phyloP scores from a whole-genome alignment of 1,140 invertebrate genomes.

The Pseudomyrmex concolor region DNA sequence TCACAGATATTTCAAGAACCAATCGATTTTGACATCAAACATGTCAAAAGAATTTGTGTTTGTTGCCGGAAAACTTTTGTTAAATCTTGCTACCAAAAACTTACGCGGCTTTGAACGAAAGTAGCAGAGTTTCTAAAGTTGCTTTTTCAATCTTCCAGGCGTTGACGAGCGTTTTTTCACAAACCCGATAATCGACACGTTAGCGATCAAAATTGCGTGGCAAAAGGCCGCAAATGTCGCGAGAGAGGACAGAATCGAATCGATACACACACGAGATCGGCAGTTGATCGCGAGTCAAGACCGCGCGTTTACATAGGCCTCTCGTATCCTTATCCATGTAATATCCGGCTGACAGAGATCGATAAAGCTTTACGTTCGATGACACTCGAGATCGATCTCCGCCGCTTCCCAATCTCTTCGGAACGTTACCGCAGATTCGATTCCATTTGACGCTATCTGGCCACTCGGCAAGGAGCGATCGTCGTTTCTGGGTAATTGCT shows the following conservation, averaged over 20 bases:
- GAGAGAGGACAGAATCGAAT: conserved; percentile 8
- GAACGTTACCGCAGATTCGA: conserved; percentile 57
- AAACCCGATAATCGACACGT: conserved; percentile 21
- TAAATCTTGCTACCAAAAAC: no score
- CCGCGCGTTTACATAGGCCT: conserved; percentile 34
- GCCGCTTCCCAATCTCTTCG: conserved; percentile 41
- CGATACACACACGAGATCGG: conserved; percentile 15
- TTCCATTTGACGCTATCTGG: conserved; percentile 56
- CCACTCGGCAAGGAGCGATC: conserved; percentile 42
- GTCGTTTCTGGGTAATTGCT: conserved; percentile 58
- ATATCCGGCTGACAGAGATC: conserved; percentile 51
- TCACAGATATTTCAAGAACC: neutral
- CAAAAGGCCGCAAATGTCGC: conserved; percentile 2
- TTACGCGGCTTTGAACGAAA: neutral
- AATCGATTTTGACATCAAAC: neutral
- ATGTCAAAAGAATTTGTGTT: no score
- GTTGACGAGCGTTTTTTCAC: neutral
- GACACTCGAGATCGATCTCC: conserved; percentile 54
- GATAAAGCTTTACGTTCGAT: conserved; percentile 60
- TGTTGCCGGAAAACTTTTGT: no score
- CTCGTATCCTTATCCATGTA: conserved; percentile 37
- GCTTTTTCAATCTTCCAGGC: neutral
- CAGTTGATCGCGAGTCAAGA: conserved; percentile 19
- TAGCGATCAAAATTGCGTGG: neutral
- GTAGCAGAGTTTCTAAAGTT: no score